These are phyloP conservation scores for Rhinogobius similis DNA, from an alignment of 2,113 vertebrate genomes.

Conservation along the genomic window DNA sequence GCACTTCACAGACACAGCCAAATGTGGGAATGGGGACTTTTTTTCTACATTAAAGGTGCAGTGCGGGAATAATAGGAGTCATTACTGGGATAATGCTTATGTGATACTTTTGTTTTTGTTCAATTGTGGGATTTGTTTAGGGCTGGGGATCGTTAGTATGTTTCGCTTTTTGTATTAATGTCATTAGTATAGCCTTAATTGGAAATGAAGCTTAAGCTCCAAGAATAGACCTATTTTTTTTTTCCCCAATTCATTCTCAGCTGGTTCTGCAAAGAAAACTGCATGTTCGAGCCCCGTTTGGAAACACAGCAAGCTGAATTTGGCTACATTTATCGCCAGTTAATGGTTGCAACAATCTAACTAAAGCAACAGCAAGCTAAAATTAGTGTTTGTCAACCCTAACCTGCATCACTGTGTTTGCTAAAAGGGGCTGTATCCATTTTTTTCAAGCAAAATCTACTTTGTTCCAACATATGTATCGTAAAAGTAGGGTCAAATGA, in stretches of 20 bases:
- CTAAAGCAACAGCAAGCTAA: background rate
- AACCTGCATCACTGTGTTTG: too few relatives aligned
- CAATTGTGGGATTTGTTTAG: background rate
- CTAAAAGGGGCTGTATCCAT: too few relatives aligned
- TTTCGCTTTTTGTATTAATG: background rate
- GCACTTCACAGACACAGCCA: conserved; percentile 16
- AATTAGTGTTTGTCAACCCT: background rate
- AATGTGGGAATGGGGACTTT: conserved; percentile 10
- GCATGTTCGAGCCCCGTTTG: background rate
- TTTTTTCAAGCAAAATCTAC: too few relatives aligned
- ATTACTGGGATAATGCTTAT: background rate
- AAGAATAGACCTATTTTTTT: background rate
- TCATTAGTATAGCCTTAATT: background rate
- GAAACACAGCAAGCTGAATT: background rate
- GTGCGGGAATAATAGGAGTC: background rate
- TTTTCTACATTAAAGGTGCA: conserved; percentile 19
- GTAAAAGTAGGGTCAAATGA: too few relatives aligned
- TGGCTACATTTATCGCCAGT: background rate
- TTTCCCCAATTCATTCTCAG: background rate
- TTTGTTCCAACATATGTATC: too few relatives aligned
- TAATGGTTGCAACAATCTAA: background rate
- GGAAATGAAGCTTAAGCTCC: background rate
- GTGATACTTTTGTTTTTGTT: background rate
- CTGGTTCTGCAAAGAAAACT: background rate
- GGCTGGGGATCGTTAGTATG: background rate